Evolutionary conservation across 2,888 invertebrate species (phyloP), one percentile per base, ranked within the genome.

Genomic region (Theretra japonica): DNA sequence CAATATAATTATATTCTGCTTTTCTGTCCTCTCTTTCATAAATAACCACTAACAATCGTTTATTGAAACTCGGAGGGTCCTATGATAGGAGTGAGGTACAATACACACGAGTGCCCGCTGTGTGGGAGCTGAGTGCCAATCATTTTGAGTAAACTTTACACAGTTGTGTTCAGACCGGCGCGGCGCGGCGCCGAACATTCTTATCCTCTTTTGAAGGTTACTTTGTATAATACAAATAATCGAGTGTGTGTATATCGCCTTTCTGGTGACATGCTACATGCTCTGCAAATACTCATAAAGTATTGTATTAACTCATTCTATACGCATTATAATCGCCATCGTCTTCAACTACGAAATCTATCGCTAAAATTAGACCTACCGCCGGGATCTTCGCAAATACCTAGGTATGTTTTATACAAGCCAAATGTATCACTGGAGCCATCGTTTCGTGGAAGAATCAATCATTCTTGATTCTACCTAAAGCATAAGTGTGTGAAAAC

Each of bases 111-210:
- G 15, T 41, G 65, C 6, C 48, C 53, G 23, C 48, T 41, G 23
- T 41, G 48, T 23, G 23, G 23, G 62, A 41, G 17, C 2, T 41
- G 62, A 41, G 23, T 65, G 65, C 48, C 65, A 65, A 65, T 65
- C 65, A 65, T 23, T 65, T 23, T 48, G 48, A 65, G 65, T 65
- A 48, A 65, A 48, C 65, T 65, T 65, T 65, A 65, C 48, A 65
- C 65, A 65, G 65, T 41, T 65, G 65, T 4, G 41, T 23, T 23
- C 23, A 15, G 6, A 17, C 62, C 21, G 21, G 41, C 19, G 30
- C 23, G 23, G 21, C 7, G 30, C 60, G 7, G 30, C 30, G 65
- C 8, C 21, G n/a, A 15, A 21, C 28, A 28, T 30, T 30, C 33
- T 30, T 33, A 41, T 41, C 41, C 62, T 41, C 33, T 60, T 30